Evolutionary conservation across 37 sponge, comb jelly and placozoan genomes (phyloP), one percentile per base, ranked within the genome.

Genomic region (Beroe forskalii): DNA sequence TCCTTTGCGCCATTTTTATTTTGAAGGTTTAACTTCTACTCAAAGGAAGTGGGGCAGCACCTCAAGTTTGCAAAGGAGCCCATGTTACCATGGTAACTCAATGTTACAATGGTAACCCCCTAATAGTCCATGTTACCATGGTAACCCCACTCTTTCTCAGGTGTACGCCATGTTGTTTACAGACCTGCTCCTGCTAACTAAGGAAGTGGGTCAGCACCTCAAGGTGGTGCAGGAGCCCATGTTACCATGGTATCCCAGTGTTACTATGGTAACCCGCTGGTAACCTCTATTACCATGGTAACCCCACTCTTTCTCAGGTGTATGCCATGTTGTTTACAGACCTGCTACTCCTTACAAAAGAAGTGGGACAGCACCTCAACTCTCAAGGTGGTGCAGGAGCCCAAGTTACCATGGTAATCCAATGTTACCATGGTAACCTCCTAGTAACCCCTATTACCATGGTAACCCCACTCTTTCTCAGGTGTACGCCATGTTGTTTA

Each of bases 401-500:
- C 75, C 3, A 72, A 35, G 75, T 72, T 72, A 35, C 75, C 35
- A 4, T 72, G n/a, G n/a, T n/a, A n/a, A n/a, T n/a, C n/a, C n/a
- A n/a, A n/a, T n/a, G n/a, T n/a, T n/a, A n/a, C n/a, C n/a, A n/a
- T n/a, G n/a, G n/a, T n/a, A n/a, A n/a, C n/a, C n/a, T n/a, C n/a
- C n/a, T n/a, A n/a, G n/a, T n/a, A n/a, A n/a, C n/a, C n/a, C n/a
- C n/a, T n/a, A n/a, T n/a, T n/a, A n/a, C n/a, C n/a, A n/a, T n/a
- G n/a, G n/a, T n/a, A n/a, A n/a, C n/a, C n/a, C n/a, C n/a, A n/a
- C n/a, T n/a, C n/a, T 17, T 30, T 8, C 22, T 3, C 75, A 72
- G 75, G 75, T 72, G 75, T 72, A 72, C 40, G 75, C 75, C 39
- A 72, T 72, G 75, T 32, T 72, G 40, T 72, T 72, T 37, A 72